Conservation (phyloP, 2,797 vertebrate genomes). For the Amblyraja radiata region DNA sequence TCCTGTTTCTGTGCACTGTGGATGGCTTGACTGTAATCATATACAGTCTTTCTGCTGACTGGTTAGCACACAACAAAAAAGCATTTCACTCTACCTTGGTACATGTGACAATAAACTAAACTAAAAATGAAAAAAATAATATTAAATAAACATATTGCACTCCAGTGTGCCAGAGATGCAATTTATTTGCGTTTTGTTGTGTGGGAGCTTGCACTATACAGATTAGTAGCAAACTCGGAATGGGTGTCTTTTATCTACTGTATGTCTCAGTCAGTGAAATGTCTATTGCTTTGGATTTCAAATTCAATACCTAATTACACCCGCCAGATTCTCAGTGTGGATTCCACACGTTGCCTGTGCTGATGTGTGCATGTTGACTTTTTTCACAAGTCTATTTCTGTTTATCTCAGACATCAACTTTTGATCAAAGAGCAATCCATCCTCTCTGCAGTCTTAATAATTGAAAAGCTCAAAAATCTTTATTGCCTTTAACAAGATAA, state of each 20-base stretch:
- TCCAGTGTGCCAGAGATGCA: background rate
- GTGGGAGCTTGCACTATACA: background rate
- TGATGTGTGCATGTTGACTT: background rate
- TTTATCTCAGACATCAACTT: background rate
- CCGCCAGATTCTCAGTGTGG: background rate
- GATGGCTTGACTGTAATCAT: no score
- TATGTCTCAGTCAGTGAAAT: background rate
- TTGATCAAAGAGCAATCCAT: conserved; percentile 2
- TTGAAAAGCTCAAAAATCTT: conserved; percentile 14
- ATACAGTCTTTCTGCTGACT: no score
- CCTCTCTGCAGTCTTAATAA: background rate
- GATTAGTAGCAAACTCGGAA: background rate
- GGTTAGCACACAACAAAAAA: no score
- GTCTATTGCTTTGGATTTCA: background rate
- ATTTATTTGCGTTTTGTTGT: background rate
- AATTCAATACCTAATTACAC: conserved; percentile 4
- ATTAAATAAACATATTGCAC: background rate
- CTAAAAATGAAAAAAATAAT: no score
- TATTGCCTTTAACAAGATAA: conserved; percentile 21
- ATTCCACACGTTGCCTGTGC: background rate
- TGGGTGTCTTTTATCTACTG: background rate
- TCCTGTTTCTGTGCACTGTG: no score
- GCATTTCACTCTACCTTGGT: no score
- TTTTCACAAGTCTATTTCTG: background rate
- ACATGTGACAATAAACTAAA: no score